Evolutionary conservation across 2,888 invertebrate species (phyloP).

Genomic region (Acanthosepion lycidas): DNA sequence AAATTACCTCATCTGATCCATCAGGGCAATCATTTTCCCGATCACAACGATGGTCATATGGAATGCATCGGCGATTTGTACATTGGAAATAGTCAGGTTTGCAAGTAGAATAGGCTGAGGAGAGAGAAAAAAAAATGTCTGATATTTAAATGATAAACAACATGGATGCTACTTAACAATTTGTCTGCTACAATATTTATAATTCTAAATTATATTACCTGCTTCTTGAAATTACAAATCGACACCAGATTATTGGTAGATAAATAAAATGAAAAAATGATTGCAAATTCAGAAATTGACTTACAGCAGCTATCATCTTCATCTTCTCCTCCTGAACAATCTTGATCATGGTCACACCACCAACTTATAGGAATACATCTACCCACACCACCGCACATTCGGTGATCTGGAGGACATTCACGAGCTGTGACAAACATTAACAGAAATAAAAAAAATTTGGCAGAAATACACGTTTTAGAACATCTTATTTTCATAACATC

Average conservation of each 20-base stretch:
- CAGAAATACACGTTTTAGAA: not conserved
- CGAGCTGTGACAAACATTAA: not conserved
- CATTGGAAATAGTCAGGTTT: constrained; percentile 55
- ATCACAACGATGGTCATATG: constrained; percentile 57
- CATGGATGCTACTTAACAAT: not conserved
- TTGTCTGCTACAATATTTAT: no score
- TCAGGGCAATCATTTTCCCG: constrained; percentile 60
- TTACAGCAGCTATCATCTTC: constrained; percentile 58
- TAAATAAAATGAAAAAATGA: not conserved
- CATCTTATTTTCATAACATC: not conserved
- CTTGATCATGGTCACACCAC: constrained; percentile 80
- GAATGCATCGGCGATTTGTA: constrained; percentile 56
- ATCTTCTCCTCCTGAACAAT: constrained; percentile 66
- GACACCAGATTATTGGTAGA: not conserved
- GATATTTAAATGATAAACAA: not conserved
- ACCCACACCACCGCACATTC: constrained; percentile 66
- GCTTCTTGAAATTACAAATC: not conserved
- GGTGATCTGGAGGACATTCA: constrained; percentile 37
- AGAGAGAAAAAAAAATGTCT: not conserved
- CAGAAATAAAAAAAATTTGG: not conserved
- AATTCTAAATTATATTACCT: not conserved
- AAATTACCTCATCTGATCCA: constrained; percentile 58
- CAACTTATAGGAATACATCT: constrained; percentile 83
- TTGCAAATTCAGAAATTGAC: constrained; percentile 34
- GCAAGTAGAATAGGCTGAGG: constrained; percentile 51